These are phyloP conservation scores for Philereme vetulata DNA, from an alignment of 2,888 invertebrate species.

Conservation along the genomic window DNA sequence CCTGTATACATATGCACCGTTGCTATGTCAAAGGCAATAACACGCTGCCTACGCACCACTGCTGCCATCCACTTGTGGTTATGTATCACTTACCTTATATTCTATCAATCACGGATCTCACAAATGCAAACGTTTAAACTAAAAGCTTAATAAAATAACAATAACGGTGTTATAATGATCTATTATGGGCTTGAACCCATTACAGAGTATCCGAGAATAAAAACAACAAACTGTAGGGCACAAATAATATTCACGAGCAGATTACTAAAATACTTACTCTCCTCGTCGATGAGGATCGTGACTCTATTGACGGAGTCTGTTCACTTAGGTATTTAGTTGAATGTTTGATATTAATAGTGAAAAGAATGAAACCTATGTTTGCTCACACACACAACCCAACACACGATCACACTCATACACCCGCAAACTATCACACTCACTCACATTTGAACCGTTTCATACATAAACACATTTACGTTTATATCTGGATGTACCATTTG, in stretches of 20 bases:
- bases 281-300: too few relatives aligned
- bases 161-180: slow-evolving; percentile 44
- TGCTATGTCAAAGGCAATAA: slow-evolving; percentile 21
- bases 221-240: background rate
- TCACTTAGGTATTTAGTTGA: too few relatives aligned
- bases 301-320: too few relatives aligned
- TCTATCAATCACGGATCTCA: slow-evolving; percentile 23
- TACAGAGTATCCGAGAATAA: slow-evolving; percentile 17
- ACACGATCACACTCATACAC: too few relatives aligned
- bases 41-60: slow-evolving; percentile 21
- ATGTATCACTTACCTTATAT: slow-evolving; percentile 7
- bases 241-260: background rate
- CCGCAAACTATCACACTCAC: too few relatives aligned
- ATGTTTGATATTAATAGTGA: too few relatives aligned
- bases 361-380: too few relatives aligned
- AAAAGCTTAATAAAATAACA: slow-evolving; percentile 39
- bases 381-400: too few relatives aligned
- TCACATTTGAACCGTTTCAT: too few relatives aligned
- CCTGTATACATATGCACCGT: slow-evolving; percentile 14
- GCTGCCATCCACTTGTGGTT: slow-evolving; percentile 27
- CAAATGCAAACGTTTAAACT: slow-evolving; percentile 34
- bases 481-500: too few relatives aligned
- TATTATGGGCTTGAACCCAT: slow-evolving; percentile 41
- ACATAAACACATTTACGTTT: too few relatives aligned
- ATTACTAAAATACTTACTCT: background rate